Evolutionary conservation across 37 sponge, comb jelly and placozoan species (phyloP).

Genomic region (Dysidea cf. avara): DNA sequence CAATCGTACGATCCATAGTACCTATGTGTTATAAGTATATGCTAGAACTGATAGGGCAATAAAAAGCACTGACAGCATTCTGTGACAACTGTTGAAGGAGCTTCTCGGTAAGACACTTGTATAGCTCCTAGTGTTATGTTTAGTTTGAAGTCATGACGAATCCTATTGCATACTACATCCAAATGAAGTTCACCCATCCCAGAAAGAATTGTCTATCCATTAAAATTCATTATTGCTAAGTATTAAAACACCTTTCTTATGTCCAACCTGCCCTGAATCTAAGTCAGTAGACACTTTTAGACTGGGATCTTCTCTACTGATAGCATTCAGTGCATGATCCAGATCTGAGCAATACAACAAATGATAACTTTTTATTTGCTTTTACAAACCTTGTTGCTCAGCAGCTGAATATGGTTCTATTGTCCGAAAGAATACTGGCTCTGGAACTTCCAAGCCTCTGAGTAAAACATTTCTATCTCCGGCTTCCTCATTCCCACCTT

Average conservation of each 20-base stretch:
- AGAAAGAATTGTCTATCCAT: slow-evolving; percentile 71
- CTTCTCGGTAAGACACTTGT: slow-evolving; percentile 87
- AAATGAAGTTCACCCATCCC: slow-evolving; percentile 98
- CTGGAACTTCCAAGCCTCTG: slow-evolving; percentile 52
- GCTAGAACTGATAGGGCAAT: neutral
- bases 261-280: slow-evolving; percentile 77
- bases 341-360: slow-evolving; percentile 43
- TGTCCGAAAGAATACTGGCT: slow-evolving; percentile 95
- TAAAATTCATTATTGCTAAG: neutral
- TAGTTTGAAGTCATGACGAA: slow-evolving; percentile 69
- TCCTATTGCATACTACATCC: slow-evolving; percentile 76
- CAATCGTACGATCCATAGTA: slow-evolving; percentile 28
- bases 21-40: neutral
- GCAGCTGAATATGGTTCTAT: slow-evolving; percentile 75
- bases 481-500: neutral
- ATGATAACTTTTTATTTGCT: neutral
- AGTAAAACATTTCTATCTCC: neutral
- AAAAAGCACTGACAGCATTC: slow-evolving; percentile 20
- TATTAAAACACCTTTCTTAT: neutral
- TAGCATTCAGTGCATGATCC: slow-evolving; percentile 73
- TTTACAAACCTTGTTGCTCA: slow-evolving; percentile 66
- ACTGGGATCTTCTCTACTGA: slow-evolving; percentile 89
- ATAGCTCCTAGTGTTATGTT: slow-evolving; percentile 69
- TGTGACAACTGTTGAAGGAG: slow-evolving; percentile 32
- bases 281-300: slow-evolving; percentile 73